These are phyloP conservation scores for Drosophila neonasuta DNA, from an alignment of 2,888 invertebrate species.

Conservation along the genomic window DNA sequence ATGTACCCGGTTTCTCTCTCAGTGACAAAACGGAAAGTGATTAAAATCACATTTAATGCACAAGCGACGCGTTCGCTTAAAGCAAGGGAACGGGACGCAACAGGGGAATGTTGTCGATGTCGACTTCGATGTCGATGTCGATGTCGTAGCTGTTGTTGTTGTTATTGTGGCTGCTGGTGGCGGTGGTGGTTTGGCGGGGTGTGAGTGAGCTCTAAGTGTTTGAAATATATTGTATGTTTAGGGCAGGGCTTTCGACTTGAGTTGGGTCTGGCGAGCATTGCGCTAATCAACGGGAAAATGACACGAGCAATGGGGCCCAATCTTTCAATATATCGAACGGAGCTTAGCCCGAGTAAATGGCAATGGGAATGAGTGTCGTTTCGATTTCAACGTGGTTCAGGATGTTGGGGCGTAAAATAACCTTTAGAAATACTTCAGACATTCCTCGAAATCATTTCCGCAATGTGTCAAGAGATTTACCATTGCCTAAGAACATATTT, in stretches of 20 bases:
- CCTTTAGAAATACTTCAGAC: constrained; percentile 2
- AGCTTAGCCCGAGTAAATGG: constrained; percentile 33
- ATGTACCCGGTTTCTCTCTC: constrained; percentile 13
- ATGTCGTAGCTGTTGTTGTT: constrained; percentile 12
- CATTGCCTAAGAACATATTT: not conserved
- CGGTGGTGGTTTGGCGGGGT: constrained; percentile 35
- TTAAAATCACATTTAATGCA: constrained; percentile 78
- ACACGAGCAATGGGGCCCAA: constrained; percentile 35
- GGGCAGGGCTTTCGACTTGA: constrained; percentile 31
- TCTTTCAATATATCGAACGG: constrained; percentile 24
- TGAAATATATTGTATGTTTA: constrained; percentile 48
- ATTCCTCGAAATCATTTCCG: not conserved
- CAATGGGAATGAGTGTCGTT: constrained; percentile 19
- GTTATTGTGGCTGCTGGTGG: constrained; percentile 11
- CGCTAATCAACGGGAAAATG: constrained; percentile 69
- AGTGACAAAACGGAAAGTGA: constrained; percentile 74
- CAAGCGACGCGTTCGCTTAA: constrained; percentile 44
- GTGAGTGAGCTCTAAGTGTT: constrained; percentile 43
- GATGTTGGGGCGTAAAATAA: constrained; percentile 1
- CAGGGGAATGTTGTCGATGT: constrained; percentile 30
- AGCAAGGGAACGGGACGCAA: constrained; percentile 1
- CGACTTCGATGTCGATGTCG: constrained; percentile 18
- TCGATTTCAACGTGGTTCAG: constrained; percentile 4
- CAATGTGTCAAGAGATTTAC: not conserved
- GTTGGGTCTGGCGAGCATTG: constrained; percentile 41